Base-by-base conservation (phyloP, 2,888 invertebrate genomes). In the Adelognathus sp. region DNA sequence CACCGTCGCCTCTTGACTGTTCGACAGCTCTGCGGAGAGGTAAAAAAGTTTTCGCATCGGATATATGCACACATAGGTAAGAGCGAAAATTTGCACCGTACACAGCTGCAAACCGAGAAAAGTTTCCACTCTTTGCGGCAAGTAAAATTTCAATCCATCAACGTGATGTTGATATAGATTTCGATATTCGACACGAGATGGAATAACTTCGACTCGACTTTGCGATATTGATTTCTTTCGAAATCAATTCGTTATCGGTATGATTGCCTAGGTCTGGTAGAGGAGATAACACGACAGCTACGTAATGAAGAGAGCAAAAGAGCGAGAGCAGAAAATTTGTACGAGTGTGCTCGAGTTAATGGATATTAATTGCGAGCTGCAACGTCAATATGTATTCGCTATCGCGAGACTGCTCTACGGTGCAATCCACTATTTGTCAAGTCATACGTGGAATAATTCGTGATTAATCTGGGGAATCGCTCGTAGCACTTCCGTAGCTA, bases 191-290 rank as follows among this genome's bases (percentile, higher is more conserved):
- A n/a, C n/a, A n/a, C n/a, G n/a, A n/a, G n/a, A n/a, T n/a, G n/a
- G n/a, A n/a, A 70, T 75, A 81, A 80, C 75, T 78, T 80, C 58
- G 29, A 66, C n/a, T n/a, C n/a, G n/a, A 54, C 29, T 54, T 3
- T 6, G 4, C 9, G 50, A 36, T n/a, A 3, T 33, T 24, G 33
- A 9, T 1, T 33, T 1, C 3, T 11, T 11, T 2, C 4, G 4
- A 52, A 52, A 5, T 52, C 14, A 5, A 14, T 2, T 56, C 3
- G 0, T 1, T 33, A 18, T 11, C 3, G 31, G 3, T 2, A 36
- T 36, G n/a, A n/a, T n/a, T n/a, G n/a, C n/a, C n/a, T n/a, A n/a
- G n/a, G n/a, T n/a, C n/a, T n/a, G n/a, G n/a, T n/a, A n/a, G n/a
- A n/a, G n/a, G n/a, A n/a, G n/a, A n/a, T n/a, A n/a, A n/a, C n/a